A percentile compares a stretch with the other conserved stretches of the same genome.
phyloP scores from a whole-genome alignment of 2,113 vertebrate genomes.

The Anarrhichthys ocellatus region DNA sequence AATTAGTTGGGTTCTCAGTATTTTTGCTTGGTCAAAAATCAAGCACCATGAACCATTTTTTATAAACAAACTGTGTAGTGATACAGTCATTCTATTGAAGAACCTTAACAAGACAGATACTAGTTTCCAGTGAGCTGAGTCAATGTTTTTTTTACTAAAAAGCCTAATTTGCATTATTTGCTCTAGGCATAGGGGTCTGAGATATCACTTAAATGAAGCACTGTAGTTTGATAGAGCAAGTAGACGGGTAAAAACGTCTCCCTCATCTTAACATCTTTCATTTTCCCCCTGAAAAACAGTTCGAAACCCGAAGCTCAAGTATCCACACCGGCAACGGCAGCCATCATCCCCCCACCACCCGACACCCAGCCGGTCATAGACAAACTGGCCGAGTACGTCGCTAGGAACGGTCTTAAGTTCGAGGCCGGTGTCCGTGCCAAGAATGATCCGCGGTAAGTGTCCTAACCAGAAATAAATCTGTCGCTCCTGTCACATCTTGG shows the following conservation, averaged over 20 bases:
- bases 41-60: not conserved
- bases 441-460: conserved; percentile 93
- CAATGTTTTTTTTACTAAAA: not conserved
- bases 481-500: not conserved
- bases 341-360: conserved; percentile 96
- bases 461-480: conserved; percentile 49
- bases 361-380: conserved; percentile 98
- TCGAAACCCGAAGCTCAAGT: conserved; percentile 58
- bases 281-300: conserved; percentile 37
- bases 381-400: conserved; percentile 97
- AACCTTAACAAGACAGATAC: not conserved
- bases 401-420: conserved; percentile 95
- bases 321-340: conserved; percentile 56
- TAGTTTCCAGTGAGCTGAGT: not conserved
- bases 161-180: not conserved
- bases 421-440: conserved; percentile 97
- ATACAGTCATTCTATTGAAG: not conserved
- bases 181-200: no score
- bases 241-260: not conserved
- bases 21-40: not conserved
- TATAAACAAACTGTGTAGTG: not conserved
- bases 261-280: not conserved
- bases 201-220: not conserved
- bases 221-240: not conserved
- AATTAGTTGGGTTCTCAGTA: not conserved